Percentiles rank a stretch among this genome's conserved stretches.
Evolutionary conservation across 2,888 invertebrate species (phyloP).

Genomic region (Drosophila nr. perissopoda): DNA sequence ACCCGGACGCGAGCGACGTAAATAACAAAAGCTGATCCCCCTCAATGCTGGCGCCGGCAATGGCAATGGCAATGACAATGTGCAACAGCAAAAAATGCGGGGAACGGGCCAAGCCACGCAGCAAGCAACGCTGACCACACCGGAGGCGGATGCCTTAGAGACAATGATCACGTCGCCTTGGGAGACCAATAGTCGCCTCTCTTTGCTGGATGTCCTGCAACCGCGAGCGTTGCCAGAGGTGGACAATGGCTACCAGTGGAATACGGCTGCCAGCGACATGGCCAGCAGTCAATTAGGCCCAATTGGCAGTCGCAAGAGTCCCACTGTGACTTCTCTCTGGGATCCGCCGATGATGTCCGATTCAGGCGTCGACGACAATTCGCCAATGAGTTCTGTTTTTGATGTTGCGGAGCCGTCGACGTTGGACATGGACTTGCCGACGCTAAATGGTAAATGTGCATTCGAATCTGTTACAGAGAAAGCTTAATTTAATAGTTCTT

Average conservation of each 20-base stretch:
- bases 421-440: conserved; percentile 49
- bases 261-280: conserved; percentile 42
- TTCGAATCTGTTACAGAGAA: neutral
- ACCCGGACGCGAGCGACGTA: conserved; percentile 84
- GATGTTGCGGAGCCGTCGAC: conserved; percentile 31
- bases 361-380: no score
- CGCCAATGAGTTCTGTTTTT: conserved; percentile 32
- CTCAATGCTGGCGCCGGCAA: neutral
- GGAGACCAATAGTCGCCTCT: conserved; percentile 64
- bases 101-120: conserved; percentile 61
- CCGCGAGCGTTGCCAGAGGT: conserved; percentile 44
- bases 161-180: conserved; percentile 66
- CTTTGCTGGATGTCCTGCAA: conserved; percentile 42
- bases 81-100: conserved; percentile 38
- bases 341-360: conserved; percentile 67
- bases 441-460: conserved; percentile 47
- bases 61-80: neutral
- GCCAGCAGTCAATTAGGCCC: conserved; percentile 61
- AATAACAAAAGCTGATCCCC: conserved; percentile 61
- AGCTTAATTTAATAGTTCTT: neutral
- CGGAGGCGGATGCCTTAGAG: conserved; percentile 31
- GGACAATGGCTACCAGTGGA: conserved; percentile 70
- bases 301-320: conserved; percentile 53
- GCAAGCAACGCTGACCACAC: conserved; percentile 51
- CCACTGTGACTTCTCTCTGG: conserved; percentile 77